Evolutionary conservation across 2,888 invertebrate genomes (phyloP).

Genomic region (Capitulum mitella): DNA sequence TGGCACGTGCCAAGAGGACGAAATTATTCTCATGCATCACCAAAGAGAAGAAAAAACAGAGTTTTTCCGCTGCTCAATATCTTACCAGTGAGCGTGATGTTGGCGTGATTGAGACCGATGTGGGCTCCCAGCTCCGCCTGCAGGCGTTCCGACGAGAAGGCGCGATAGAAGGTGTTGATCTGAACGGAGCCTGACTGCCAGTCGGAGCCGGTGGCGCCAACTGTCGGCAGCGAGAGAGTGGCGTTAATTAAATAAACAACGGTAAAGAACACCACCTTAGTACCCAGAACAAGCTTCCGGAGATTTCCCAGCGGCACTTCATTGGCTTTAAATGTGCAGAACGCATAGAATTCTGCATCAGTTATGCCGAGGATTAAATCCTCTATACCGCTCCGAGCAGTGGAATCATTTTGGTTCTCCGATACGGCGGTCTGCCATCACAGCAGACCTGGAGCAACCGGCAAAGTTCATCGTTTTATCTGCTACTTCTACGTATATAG

Average conservation of each 20-base stretch:
- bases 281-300: no score
- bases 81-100: constrained; percentile 73
- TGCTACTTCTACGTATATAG: no score
- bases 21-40: not conserved
- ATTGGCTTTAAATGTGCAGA: not conserved
- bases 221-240: constrained; percentile 48
- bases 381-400: no score
- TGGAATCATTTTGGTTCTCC: no score
- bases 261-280: no score
- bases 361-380: not conserved
- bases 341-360: not conserved
- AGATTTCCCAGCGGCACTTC: not conserved
- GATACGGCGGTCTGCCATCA: no score
- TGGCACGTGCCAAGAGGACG: not conserved
- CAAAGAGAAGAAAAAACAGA: not conserved
- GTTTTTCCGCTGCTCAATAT: not conserved
- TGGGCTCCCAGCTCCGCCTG: constrained; percentile 82
- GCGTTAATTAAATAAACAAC: no score
- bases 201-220: constrained; percentile 79
- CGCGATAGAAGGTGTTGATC: constrained; percentile 77
- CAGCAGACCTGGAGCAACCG: no score
- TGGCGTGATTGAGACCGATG: constrained; percentile 88
- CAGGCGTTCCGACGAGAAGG: constrained; percentile 80
- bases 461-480: no score
- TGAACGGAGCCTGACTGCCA: constrained; percentile 84